These are phyloP conservation scores for Patella depressa DNA, from an alignment of 2,888 invertebrate species.

Conservation along the genomic window DNA sequence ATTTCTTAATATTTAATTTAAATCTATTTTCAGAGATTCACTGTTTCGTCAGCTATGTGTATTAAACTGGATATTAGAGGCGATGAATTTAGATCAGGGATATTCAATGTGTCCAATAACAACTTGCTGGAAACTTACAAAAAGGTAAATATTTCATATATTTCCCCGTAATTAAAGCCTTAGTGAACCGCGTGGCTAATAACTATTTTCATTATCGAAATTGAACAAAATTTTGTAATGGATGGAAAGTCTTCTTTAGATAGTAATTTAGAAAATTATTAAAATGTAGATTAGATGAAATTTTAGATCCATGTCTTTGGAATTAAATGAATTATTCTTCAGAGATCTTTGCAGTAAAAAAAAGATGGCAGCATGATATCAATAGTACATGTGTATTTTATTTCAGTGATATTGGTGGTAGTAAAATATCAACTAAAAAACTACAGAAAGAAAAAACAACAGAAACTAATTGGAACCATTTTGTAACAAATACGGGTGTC, in stretches of 20 bases:
- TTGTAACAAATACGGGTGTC: constrained; percentile 40
- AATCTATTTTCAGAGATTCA: constrained; percentile 51
- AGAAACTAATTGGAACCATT: constrained; percentile 49
- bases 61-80: constrained; percentile 70
- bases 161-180: not conserved
- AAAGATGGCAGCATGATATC: too few relatives aligned
- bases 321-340: too few relatives aligned
- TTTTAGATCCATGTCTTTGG: too few relatives aligned
- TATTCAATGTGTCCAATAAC: constrained; percentile 62
- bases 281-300: too few relatives aligned
- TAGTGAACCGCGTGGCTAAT: too few relatives aligned
- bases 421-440: constrained; percentile 46
- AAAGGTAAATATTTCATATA: constrained; percentile 49
- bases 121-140: constrained; percentile 62
- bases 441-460: constrained; percentile 49
- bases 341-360: too few relatives aligned
- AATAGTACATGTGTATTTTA: too few relatives aligned
- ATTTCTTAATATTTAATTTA: too few relatives aligned
- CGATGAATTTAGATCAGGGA: constrained; percentile 64
- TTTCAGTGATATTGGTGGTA: constrained; percentile 63
- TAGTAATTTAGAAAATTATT: too few relatives aligned
- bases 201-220: too few relatives aligned
- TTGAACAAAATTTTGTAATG: too few relatives aligned
- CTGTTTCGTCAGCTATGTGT: constrained; percentile 69
- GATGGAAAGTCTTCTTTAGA: too few relatives aligned